Conservation (phyloP, 2,797 vertebrate genomes). For the Acomys russatus region DNA sequence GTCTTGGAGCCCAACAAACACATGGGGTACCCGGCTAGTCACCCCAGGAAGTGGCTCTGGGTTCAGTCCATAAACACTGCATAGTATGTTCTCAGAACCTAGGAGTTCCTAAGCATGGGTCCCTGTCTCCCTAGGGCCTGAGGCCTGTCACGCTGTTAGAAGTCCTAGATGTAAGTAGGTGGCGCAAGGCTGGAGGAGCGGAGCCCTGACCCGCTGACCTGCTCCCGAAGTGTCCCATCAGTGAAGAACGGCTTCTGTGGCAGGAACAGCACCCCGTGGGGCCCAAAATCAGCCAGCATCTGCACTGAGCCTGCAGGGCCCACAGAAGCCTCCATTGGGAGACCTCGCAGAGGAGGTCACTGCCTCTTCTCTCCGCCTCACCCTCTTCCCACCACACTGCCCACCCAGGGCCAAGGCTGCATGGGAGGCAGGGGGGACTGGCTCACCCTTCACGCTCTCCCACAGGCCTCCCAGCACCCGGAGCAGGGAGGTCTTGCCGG, state of each 20-base stretch:
- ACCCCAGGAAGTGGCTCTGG: neutral
- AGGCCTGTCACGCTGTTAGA: neutral
- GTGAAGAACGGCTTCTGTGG: slow-evolving; percentile 98
- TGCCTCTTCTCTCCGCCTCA: neutral
- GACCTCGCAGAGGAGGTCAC: neutral
- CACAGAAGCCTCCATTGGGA: neutral
- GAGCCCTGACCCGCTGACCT: slow-evolving; percentile 89
- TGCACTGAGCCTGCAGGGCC: slow-evolving; percentile 91
- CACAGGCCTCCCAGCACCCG: slow-evolving; percentile 96
- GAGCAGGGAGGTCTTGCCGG: slow-evolving; percentile 97
- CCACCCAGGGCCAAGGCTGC: neutral
- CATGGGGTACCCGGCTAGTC: rapidly evolving
- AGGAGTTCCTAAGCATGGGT: neutral
- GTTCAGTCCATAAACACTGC: neutral
- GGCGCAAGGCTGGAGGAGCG: neutral
- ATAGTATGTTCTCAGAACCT: neutral
- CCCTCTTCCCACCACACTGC: neutral
- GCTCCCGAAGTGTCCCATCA: slow-evolving; percentile 96
- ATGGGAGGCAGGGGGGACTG: neutral
- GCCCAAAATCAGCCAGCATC: slow-evolving; percentile 95
- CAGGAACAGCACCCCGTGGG: slow-evolving; percentile 96
- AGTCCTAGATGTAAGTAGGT: neutral
- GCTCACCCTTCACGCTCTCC: slow-evolving; percentile 92
- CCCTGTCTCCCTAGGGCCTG: neutral
- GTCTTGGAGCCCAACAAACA: neutral